Percentiles rank a stretch among this genome's conserved stretches.
phyloP scores from a whole-genome alignment of 2,888 invertebrate genomes.

The Eupithecia pulchellata region DNA sequence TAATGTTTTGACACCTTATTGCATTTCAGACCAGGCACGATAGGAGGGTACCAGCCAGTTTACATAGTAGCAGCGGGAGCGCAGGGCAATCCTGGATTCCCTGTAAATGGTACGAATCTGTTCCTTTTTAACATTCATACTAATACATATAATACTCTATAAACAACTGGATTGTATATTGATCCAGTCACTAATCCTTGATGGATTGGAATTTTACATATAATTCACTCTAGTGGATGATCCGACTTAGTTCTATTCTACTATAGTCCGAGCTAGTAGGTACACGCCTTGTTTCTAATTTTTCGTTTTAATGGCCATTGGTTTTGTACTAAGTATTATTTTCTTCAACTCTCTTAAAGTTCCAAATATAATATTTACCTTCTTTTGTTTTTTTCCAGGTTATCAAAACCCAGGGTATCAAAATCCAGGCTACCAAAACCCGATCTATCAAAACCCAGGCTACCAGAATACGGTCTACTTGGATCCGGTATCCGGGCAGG shows the following conservation, averaged over 20 bases:
- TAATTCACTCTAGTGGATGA: background rate
- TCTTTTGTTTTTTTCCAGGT: constrained; percentile 55
- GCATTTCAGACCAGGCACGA: constrained; percentile 68
- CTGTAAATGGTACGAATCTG: constrained; percentile 54
- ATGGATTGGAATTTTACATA: too few relatives aligned
- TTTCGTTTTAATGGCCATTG: background rate
- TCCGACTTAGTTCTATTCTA: background rate
- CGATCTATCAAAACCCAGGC: constrained; percentile 74
- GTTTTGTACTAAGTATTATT: background rate
- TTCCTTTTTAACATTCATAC: background rate
- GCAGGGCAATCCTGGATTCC: constrained; percentile 58
- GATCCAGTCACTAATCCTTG: background rate
- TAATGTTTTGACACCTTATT: background rate
- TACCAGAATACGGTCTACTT: constrained; percentile 71
- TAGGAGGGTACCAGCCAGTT: constrained; percentile 77
- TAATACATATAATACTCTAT: background rate
- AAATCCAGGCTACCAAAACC: constrained; percentile 64
- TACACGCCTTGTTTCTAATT: background rate
- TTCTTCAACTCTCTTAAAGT: background rate
- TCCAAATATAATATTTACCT: background rate
- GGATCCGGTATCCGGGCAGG: constrained; percentile 65
- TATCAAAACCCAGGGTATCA: constrained; percentile 76
- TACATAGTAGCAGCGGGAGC: constrained; percentile 76
- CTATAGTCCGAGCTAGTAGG: background rate
- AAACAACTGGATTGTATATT: background rate